Evolutionary conservation across 2,113 vertebrate genomes (phyloP), one percentile per base, ranked within the genome.

Genomic region (Aegithalos caudatus): DNA sequence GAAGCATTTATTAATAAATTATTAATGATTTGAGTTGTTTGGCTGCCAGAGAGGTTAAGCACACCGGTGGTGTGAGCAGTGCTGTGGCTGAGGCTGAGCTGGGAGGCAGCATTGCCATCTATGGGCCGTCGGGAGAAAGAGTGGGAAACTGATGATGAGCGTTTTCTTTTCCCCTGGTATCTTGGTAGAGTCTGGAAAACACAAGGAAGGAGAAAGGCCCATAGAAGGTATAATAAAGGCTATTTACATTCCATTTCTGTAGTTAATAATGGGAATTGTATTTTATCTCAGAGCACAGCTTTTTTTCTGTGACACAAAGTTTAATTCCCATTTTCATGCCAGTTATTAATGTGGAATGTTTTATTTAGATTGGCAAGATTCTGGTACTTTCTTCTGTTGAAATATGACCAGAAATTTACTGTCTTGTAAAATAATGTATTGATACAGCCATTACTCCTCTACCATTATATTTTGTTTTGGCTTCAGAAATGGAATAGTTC

Each of bases 21-120:
- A 64, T 60, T 65, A 65, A 80, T 23, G 47, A 31, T 83, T 81
- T 53, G 33, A 45, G 70, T n/a, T 60, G 53, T 73, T 51, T 10
- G 37, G 1, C 58, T 89, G 86, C 73, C 73, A 14, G 85, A 45
- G 88, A 47, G 48, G 77, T 56, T 28, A 35, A 78, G 37, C 0
- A 17, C 5, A 0, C 20, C 21, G 57, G 28, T 42, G 37, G 6
- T 44, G 62, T 6, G 88, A 86, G 61, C 1, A n/a, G 1, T 13
- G 2, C n/a, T 45, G 19, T 1, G 15, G 35, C 69, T 31, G 37
- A 1, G 23, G 47, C 16, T 11, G 88, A 23, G 80, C 84, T 84
- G 17, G n/a, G 86, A 96, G 81, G 95, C 92, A 66, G 91, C 50
- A 94, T 96, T 95, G 97, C 97, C 95, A 97, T 96, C 96, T 97